Evolutionary conservation across 2,113 vertebrate genomes (phyloP).

Genomic region (Probosciger aterrimus): DNA sequence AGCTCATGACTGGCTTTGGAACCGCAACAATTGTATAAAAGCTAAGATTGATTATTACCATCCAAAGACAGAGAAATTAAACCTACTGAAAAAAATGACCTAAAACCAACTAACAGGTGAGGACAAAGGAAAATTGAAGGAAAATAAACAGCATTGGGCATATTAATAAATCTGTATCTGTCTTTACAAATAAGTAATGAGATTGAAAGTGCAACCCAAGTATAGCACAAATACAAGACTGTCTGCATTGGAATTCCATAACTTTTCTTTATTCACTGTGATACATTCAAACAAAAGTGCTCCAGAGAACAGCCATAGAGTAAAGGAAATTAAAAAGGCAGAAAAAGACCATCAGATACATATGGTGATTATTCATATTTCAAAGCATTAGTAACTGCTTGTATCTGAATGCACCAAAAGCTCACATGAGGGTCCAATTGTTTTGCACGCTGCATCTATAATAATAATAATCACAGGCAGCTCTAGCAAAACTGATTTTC

Average conservation of each 20-base stretch:
- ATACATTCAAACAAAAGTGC: constrained; percentile 62
- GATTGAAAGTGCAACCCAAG: not conserved
- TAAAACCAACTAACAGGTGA: not conserved
- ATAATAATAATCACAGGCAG: constrained; percentile 21
- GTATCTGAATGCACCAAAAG: constrained; percentile 42
- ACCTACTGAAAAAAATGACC: not conserved
- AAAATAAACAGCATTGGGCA: not conserved
- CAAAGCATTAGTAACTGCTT: constrained; percentile 46
- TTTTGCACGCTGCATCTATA: constrained; percentile 19
- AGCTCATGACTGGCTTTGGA: not conserved
- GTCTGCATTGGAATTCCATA: constrained; percentile 3
- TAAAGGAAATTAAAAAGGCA: constrained; percentile 46
- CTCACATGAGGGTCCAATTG: not conserved
- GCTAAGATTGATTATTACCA: not conserved
- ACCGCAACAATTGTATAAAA: not conserved
- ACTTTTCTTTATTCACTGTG: constrained; percentile 39
- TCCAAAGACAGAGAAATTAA: not conserved
- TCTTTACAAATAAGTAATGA: not conserved
- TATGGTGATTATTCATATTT: constrained; percentile 29
- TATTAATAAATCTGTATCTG: not conserved
- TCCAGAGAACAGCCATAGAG: constrained; percentile 30
- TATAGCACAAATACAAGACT: constrained; percentile 1
- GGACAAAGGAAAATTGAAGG: not conserved
- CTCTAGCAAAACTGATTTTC: constrained; percentile 29
- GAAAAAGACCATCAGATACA: constrained; percentile 37